phyloP scores from a whole-genome alignment of 2,797 vertebrate genomes.

The Enteromius thamalakanensis region DNA sequence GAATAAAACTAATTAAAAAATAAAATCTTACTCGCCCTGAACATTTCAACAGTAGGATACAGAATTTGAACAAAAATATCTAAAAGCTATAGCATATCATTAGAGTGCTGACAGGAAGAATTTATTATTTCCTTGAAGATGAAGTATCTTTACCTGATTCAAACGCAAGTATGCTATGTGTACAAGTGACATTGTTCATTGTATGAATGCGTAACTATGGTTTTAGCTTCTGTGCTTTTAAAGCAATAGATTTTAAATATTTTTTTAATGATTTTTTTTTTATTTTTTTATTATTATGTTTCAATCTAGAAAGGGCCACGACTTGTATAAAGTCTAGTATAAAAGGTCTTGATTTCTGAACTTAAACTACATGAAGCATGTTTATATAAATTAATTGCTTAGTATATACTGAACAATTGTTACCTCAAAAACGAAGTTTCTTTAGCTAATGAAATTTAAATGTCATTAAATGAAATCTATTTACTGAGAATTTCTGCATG shows the following conservation, averaged over 20 bases:
- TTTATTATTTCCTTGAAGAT: too few species aligned
- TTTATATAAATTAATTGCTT: background rate
- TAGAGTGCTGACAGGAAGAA: background rate
- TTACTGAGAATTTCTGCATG: background rate
- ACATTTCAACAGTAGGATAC: background rate
- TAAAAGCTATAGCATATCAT: background rate
- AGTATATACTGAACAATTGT: background rate
- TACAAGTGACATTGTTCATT: conserved; percentile 20
- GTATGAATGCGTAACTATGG: conserved; percentile 11
- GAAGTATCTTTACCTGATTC: background rate
- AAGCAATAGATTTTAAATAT: background rate
- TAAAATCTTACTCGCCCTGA: background rate
- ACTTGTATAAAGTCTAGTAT: background rate
- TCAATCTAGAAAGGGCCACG: background rate
- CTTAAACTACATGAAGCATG: background rate
- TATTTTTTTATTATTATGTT: background rate
- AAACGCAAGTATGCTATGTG: background rate
- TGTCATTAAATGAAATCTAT: background rate
- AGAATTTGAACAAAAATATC: too few species aligned
- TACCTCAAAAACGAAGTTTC: background rate
- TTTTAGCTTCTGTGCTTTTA: background rate
- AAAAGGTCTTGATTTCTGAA: background rate
- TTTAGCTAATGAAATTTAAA: background rate
- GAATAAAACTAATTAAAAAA: background rate
- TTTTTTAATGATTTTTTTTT: background rate